Conservation (phyloP, 2,113 vertebrate genomes). For the Grantiella picta region DNA sequence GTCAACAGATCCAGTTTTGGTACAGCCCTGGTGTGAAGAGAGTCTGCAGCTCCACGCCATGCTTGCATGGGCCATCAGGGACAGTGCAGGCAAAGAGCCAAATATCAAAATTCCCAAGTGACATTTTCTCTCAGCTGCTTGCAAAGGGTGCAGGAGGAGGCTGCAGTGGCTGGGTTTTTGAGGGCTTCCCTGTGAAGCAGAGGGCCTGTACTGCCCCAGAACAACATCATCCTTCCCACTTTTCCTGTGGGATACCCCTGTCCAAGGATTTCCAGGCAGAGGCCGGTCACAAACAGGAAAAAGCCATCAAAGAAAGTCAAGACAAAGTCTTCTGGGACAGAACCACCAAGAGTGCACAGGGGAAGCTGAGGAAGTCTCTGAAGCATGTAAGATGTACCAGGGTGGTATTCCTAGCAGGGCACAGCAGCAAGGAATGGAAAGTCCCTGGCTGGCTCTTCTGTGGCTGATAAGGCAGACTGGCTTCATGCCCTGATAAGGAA, state of each 20-base stretch:
- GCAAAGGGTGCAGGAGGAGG: background rate
- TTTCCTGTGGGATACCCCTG: background rate
- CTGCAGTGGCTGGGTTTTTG: background rate
- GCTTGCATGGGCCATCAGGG: background rate
- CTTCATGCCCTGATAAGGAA: background rate
- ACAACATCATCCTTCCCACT: background rate
- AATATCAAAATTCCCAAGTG: background rate
- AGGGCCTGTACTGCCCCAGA: background rate
- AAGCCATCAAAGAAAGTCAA: background rate
- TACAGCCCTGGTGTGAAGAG: background rate
- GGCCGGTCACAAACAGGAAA: background rate
- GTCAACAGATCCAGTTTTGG: accelerated
- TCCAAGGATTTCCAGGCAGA: constrained; percentile 3
- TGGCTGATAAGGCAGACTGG: constrained; percentile 11
- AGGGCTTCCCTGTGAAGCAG: background rate
- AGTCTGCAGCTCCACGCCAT: background rate
- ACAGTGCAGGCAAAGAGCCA: accelerated
- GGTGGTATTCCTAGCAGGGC: background rate
- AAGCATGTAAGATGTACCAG: background rate
- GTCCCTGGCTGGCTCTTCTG: constrained; percentile 23
- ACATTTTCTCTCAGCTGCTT: background rate
- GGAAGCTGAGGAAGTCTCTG: background rate
- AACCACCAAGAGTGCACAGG: background rate
- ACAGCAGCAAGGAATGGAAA: constrained; percentile 21
- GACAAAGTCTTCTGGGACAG: background rate